These are phyloP conservation scores for Heteronetta atricapilla DNA, from an alignment of 2,113 vertebrate species.

Conservation along the genomic window DNA sequence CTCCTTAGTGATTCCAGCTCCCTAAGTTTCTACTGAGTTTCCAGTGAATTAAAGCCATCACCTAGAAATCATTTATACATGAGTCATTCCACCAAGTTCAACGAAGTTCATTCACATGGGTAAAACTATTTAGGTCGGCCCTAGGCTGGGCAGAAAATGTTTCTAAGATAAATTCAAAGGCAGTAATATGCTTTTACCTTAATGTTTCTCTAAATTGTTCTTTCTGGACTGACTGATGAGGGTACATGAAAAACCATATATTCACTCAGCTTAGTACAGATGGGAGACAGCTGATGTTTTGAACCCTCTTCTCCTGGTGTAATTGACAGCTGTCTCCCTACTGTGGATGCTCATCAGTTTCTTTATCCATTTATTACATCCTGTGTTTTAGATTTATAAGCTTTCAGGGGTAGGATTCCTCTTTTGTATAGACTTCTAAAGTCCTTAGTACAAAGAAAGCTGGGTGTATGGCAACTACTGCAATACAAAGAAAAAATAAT, in stretches of 20 bases:
- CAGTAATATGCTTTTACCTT: too few species aligned
- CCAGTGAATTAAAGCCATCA: background rate
- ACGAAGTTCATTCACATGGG: background rate
- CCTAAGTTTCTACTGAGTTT: background rate
- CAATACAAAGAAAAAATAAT: background rate
- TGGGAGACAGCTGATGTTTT: background rate
- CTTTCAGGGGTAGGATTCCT: background rate
- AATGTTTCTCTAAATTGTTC: background rate
- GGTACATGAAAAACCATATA: background rate
- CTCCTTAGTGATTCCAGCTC: background rate
- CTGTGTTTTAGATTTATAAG: background rate
- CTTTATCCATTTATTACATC: background rate
- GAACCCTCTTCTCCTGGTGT: background rate
- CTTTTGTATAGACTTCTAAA: background rate
- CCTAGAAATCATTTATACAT: rapidly evolving
- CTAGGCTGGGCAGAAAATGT: background rate
- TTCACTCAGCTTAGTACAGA: background rate
- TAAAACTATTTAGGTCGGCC: background rate
- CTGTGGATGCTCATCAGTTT: background rate
- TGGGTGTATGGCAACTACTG: background rate
- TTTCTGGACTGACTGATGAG: background rate
- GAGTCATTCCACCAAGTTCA: background rate
- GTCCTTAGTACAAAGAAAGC: background rate
- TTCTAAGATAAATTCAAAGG: background rate
- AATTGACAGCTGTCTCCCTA: background rate